Conservation (phyloP, 2,888 invertebrate genomes). For the Acrobasis repandana region DNA sequence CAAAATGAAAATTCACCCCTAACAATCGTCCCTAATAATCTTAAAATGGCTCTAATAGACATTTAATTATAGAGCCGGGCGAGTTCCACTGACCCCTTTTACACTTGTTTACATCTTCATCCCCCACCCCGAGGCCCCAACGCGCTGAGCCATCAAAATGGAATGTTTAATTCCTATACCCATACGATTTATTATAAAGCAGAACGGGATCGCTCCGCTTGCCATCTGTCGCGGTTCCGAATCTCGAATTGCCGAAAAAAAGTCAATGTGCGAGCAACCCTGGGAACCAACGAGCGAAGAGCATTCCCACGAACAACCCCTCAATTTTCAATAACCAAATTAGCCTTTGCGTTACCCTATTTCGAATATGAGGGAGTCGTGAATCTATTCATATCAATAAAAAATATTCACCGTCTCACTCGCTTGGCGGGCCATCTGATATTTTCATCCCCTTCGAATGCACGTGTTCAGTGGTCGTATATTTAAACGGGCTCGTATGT, state of each 20-base stretch:
- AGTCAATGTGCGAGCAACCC: constrained; percentile 82
- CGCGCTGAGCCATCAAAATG: constrained; percentile 79
- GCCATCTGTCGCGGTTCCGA: constrained; percentile 82
- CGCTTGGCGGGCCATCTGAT: constrained; percentile 42
- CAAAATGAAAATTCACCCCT: constrained; percentile 62
- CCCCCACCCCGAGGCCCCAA: constrained; percentile 62
- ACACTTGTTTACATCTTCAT: constrained; percentile 83
- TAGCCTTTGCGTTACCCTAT: constrained; percentile 84
- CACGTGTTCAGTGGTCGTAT: constrained; percentile 81
- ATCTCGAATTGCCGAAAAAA: constrained; percentile 77
- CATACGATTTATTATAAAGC: constrained; percentile 80
- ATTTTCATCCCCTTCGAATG: constrained; percentile 79
- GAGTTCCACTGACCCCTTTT: constrained; percentile 81
- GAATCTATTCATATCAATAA: constrained; percentile 81
- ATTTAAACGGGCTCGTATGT: constrained; percentile 67
- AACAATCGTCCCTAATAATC: constrained; percentile 72
- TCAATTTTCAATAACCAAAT: constrained; percentile 84
- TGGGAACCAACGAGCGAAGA: constrained; percentile 85
- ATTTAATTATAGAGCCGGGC: constrained; percentile 74
- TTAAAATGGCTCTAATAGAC: constrained; percentile 77
- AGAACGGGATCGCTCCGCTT: constrained; percentile 76
- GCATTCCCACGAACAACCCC: constrained; percentile 87
- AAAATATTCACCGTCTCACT: constrained; percentile 70
- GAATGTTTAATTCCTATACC: constrained; percentile 80
- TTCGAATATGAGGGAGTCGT: constrained; percentile 82